phyloP scores from a whole-genome alignment of 2,797 vertebrate genomes.

The Rhinichthys osculus region DNA sequence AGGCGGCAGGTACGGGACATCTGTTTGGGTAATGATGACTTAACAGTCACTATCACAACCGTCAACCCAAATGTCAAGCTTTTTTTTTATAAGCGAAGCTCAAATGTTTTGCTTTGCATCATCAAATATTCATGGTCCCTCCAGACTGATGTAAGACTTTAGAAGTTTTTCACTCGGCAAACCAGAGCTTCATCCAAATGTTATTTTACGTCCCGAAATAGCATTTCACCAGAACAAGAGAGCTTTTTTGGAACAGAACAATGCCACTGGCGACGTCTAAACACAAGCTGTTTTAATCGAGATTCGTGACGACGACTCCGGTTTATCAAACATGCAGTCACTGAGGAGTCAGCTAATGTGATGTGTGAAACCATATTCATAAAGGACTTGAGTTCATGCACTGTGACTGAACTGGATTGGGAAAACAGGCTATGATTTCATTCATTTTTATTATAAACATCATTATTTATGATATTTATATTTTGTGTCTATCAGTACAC shows the following conservation, averaged over 20 bases:
- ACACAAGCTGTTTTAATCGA: slow-evolving; percentile 27
- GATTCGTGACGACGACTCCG: neutral
- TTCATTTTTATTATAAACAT: neutral
- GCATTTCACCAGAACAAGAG: neutral
- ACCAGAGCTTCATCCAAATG: neutral
- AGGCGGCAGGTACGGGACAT: neutral
- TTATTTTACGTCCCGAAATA: slow-evolving; percentile 26
- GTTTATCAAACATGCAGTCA: neutral
- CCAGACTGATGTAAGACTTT: slow-evolving; percentile 7
- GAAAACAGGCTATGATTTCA: neutral
- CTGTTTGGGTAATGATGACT: slow-evolving; percentile 10
- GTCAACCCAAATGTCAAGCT: slow-evolving; percentile 15
- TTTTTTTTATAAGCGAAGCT: neutral
- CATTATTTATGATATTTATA: neutral
- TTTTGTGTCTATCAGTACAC: neutral
- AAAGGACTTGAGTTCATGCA: neutral
- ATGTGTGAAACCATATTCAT: too few relatives aligned
- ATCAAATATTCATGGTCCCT: slow-evolving; percentile 9
- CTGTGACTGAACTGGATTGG: neutral
- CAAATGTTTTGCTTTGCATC: slow-evolving; percentile 29
- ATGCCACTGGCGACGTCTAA: slow-evolving; percentile 13
- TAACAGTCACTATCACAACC: slow-evolving; percentile 13
- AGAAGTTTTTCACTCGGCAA: slow-evolving; percentile 3
- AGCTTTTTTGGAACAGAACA: slow-evolving; percentile 9
- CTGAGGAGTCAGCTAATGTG: too few relatives aligned